Conservation (phyloP, 1,140 invertebrate genomes). For the Zaprionus africanus region DNA sequence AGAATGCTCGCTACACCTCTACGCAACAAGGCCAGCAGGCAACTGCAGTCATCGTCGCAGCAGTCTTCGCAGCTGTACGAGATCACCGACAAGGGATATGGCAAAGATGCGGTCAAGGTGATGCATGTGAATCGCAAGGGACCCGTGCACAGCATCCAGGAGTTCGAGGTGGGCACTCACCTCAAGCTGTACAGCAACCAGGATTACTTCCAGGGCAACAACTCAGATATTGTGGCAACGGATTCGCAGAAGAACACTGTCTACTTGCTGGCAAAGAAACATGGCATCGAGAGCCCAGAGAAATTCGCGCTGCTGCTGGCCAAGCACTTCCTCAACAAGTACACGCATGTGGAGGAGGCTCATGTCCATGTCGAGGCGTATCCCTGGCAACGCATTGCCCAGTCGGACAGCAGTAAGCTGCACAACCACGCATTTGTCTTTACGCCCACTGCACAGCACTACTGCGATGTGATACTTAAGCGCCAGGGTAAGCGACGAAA, state of each 20-base stretch:
- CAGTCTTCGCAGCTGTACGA: constrained; percentile 84
- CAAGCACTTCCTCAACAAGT: constrained; percentile 89
- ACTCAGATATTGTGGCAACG: constrained; percentile 90
- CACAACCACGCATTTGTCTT: constrained; percentile 92
- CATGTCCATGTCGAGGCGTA: constrained; percentile 89
- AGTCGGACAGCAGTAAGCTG: constrained; percentile 81
- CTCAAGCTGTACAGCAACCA: constrained; percentile 88
- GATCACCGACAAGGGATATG: constrained; percentile 89
- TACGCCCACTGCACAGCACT: constrained; percentile 87
- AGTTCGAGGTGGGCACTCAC: constrained; percentile 90
- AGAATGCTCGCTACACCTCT: constrained; percentile 56
- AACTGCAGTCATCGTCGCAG: constrained; percentile 1
- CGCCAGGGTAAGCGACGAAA: constrained; percentile 86
- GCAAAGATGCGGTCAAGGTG: constrained; percentile 90
- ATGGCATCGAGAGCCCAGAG: constrained; percentile 90
- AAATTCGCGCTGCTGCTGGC: constrained; percentile 89
- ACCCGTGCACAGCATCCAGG: constrained; percentile 88
- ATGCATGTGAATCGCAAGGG: constrained; percentile 88
- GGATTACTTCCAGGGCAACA: constrained; percentile 88
- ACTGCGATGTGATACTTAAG: constrained; percentile 87
- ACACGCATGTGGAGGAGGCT: constrained; percentile 88
- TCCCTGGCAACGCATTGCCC: constrained; percentile 89
- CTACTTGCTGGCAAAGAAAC: constrained; percentile 91
- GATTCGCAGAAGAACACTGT: constrained; percentile 93
- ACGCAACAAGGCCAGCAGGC: constrained; percentile 18